Percentiles rank a stretch among this genome's conserved stretches.
These are phyloP conservation scores for Bryconaethiops microstoma DNA, from an alignment of 2,797 vertebrate genomes.

Conservation along the genomic window DNA sequence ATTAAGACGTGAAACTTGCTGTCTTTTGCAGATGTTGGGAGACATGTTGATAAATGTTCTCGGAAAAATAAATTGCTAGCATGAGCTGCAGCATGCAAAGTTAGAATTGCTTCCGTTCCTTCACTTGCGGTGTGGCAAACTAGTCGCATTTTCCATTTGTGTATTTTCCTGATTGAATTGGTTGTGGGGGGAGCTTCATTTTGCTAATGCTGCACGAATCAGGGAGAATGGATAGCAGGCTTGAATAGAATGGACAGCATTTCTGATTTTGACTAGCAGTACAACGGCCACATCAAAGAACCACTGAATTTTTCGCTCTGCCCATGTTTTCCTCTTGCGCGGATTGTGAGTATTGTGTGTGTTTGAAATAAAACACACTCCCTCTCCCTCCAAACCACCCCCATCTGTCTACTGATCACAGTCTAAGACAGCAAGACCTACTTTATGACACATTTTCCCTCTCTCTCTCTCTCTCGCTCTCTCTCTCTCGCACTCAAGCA, in stretches of 20 bases:
- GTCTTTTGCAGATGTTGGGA: slow-evolving; percentile 26
- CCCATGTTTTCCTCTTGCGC: not conserved
- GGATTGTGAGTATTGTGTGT: slow-evolving; percentile 19
- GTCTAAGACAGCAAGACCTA: slow-evolving; percentile 2
- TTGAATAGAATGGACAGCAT: not conserved
- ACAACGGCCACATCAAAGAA: not conserved
- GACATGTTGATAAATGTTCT: slow-evolving; percentile 5
- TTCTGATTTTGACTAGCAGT: not conserved
- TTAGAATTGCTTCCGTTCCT: not conserved
- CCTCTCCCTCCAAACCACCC: not conserved
- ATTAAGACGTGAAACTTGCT: slow-evolving; percentile 44
- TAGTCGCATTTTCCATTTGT: not conserved
- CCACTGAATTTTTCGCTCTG: too few species aligned
- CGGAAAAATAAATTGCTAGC: too few species aligned
- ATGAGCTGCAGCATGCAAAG: not conserved
- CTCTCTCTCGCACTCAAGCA: not conserved
- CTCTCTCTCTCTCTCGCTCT: not conserved
- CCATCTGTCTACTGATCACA: slow-evolving; percentile 34
- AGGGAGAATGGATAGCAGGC: not conserved
- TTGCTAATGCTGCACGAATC: not conserved
- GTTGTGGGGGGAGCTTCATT: not conserved
- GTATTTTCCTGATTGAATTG: not conserved
- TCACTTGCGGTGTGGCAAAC: too few species aligned
- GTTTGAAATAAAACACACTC: not conserved
- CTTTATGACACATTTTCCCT: not conserved